These are phyloP conservation scores for Agonopterix subpropinquella DNA, from an alignment of 2,888 invertebrate species.

Conservation along the genomic window DNA sequence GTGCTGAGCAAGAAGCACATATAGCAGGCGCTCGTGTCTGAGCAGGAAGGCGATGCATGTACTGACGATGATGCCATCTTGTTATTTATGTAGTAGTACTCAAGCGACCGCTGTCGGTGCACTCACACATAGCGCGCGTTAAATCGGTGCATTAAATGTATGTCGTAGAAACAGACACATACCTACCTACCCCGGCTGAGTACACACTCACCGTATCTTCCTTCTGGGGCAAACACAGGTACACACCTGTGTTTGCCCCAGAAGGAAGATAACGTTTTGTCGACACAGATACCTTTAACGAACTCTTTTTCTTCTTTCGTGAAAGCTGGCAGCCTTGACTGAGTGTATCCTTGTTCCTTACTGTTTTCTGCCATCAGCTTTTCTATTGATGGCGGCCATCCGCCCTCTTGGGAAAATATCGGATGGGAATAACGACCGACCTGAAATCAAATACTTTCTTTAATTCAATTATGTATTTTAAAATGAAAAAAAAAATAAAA, in stretches of 20 bases:
- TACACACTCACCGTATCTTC: too few relatives aligned
- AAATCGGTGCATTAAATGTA: too few relatives aligned
- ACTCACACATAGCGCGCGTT: too few relatives aligned
- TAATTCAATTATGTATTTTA: too few relatives aligned
- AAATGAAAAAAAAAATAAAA: too few relatives aligned
- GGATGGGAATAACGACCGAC: conserved; percentile 26
- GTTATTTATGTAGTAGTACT: neutral
- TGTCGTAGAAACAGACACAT: neutral
- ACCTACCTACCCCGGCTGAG: neutral
- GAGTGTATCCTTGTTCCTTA: conserved; percentile 23
- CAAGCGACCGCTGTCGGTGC: too few relatives aligned
- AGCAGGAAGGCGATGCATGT: neutral
- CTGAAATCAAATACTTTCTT: conserved; percentile 5
- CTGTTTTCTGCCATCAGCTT: conserved; percentile 27
- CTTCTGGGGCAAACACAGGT: too few relatives aligned
- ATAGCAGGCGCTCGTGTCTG: too few relatives aligned
- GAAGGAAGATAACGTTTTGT: neutral
- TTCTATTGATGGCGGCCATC: conserved; percentile 37
- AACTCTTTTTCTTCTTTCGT: conserved; percentile 36
- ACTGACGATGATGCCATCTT: neutral
- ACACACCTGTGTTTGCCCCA: neutral
- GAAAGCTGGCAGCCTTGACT: conserved; percentile 30
- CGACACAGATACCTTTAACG: conserved; percentile 29
- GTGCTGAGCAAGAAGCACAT: too few relatives aligned
- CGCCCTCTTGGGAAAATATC: conserved; percentile 36